A percentile compares a stretch with the other conserved stretches of the same genome.
These are phyloP conservation scores for Rhabditophanes sp. DNA, from an alignment of 2,888 invertebrate species.

Conservation along the genomic window DNA sequence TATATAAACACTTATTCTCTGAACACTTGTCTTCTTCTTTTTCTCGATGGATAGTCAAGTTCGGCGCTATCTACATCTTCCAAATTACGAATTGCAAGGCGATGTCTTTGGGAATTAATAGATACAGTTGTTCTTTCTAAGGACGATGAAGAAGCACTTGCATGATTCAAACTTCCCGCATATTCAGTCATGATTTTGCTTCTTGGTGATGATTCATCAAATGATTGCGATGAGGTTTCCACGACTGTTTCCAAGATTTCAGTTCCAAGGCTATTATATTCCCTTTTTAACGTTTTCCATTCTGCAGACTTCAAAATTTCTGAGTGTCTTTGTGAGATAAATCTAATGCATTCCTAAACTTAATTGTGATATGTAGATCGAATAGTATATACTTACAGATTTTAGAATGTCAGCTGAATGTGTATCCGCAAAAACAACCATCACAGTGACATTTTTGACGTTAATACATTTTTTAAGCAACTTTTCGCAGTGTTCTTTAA, in stretches of 20 bases:
- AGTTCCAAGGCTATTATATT: conserved; percentile 23
- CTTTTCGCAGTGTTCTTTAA: conserved; percentile 35
- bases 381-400: conserved; percentile 6
- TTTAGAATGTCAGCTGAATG: conserved; percentile 20
- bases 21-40: no score
- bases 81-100: no score
- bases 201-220: no score
- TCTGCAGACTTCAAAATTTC: conserved; percentile 23
- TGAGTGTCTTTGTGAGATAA: conserved; percentile 21
- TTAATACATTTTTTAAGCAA: conserved; percentile 19
- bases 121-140: no score
- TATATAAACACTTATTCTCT: no score
- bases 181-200: no score
- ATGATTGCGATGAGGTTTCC: no score
- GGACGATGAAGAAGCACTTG: no score
- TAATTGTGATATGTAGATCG: neutral
- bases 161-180: no score
- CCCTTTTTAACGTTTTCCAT: conserved; percentile 28
- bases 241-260: conserved; percentile 34
- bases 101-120: no score
- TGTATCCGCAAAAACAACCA: conserved; percentile 26
- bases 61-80: no score
- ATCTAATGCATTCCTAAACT: conserved; percentile 16
- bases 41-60: no score
- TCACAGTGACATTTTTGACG: conserved; percentile 19